phyloP scores from a whole-genome alignment of 1,140 invertebrate species.

The Penaeus vannamei region DNA sequence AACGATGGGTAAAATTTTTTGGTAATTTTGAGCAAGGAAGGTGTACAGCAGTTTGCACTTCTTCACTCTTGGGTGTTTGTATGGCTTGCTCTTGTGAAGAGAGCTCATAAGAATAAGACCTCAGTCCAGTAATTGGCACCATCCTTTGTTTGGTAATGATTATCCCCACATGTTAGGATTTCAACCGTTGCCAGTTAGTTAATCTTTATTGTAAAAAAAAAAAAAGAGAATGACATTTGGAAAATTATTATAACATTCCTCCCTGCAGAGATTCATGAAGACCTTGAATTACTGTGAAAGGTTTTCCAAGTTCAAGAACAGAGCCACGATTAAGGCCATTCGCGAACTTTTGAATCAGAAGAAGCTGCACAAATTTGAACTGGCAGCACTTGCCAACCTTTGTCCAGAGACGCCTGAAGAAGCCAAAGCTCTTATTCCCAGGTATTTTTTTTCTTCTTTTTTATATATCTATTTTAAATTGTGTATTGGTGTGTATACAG shows the following conservation, averaged over 20 bases:
- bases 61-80: no score
- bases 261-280: conserved; percentile 85
- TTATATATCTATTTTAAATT: background rate
- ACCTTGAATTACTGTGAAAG: conserved; percentile 96
- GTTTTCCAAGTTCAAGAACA: conserved; percentile 98
- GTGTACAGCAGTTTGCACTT: no score
- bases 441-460: conserved; percentile 71
- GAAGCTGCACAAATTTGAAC: conserved; percentile 98
- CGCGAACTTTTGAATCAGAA: conserved; percentile 94
- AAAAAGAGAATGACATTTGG: background rate
- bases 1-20: no score
- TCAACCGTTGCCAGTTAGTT: no score
- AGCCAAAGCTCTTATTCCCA: conserved; percentile 96
- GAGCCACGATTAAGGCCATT: conserved; percentile 96
- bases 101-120: no score
- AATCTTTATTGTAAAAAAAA: background rate
- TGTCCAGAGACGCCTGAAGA: conserved; percentile 98
- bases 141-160: no score
- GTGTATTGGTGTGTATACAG: no score
- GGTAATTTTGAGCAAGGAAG: no score
- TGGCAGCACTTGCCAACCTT: conserved; percentile 96
- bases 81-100: no score
- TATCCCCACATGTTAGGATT: no score
- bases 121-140: no score
- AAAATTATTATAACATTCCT: background rate